Percentiles rank a stretch among this genome's conserved stretches.
phyloP scores from a whole-genome alignment of 1,140 invertebrate genomes.

The Brachionus sp. region DNA sequence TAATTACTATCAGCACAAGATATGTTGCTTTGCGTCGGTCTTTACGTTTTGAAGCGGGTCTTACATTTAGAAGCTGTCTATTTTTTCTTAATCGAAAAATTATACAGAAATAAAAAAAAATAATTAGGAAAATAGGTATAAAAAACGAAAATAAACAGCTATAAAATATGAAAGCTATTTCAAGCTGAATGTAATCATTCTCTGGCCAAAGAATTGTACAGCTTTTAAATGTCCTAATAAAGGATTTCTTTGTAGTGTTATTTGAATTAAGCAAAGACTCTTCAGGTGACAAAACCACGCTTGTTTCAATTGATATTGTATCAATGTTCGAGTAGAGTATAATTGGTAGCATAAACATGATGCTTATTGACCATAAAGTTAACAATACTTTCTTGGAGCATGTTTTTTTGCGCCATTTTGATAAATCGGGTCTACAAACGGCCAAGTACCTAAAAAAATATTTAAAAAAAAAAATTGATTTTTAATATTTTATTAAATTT shows the following conservation, averaged over 20 bases:
- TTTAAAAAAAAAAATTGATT: background rate
- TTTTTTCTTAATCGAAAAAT: slow-evolving; percentile 13
- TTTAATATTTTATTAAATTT: background rate
- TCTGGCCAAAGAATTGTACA: slow-evolving; percentile 24
- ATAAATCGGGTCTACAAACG: slow-evolving; percentile 9
- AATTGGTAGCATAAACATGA: slow-evolving; percentile 39
- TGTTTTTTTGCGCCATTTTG: background rate
- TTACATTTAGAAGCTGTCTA: background rate
- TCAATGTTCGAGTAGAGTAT: slow-evolving; percentile 25
- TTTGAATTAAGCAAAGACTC: background rate
- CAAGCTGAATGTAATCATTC: background rate
- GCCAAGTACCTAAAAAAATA: slow-evolving; percentile 27
- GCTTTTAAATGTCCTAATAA: background rate
- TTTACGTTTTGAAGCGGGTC: background rate
- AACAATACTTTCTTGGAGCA: slow-evolving; percentile 16
- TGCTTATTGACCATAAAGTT: slow-evolving; percentile 15
- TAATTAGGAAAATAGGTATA: slow-evolving; percentile 44
- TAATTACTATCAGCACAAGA: slow-evolving; percentile 32
- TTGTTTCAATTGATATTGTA: background rate
- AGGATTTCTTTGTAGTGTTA: background rate
- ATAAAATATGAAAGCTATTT: slow-evolving; percentile 24
- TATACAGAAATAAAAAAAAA: slow-evolving; percentile 37
- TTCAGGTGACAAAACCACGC: background rate
- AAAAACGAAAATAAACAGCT: slow-evolving; percentile 25
- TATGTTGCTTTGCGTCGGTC: slow-evolving; percentile 31